Conservation (phyloP, 2,888 invertebrate species). For the Subacronicta megacephala region DNA sequence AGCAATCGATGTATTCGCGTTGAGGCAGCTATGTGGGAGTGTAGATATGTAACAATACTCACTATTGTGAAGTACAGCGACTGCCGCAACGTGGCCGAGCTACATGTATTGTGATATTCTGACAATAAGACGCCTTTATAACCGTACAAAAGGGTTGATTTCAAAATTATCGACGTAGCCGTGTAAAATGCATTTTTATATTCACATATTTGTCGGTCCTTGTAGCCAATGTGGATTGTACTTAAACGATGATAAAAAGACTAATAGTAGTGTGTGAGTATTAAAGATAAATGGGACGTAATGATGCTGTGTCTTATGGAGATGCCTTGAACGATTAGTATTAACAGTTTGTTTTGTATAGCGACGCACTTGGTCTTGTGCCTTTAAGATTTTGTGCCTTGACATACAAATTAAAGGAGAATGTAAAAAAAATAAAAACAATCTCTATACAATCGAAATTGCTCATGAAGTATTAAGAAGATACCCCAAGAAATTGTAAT, state of each 20-base stretch:
- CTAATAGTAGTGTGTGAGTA: slow-evolving; percentile 76
- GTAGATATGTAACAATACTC: slow-evolving; percentile 51
- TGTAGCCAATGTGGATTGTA: slow-evolving; percentile 68
- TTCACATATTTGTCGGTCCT: slow-evolving; percentile 43
- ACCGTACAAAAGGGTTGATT: slow-evolving; percentile 66
- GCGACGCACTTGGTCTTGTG: slow-evolving; percentile 64
- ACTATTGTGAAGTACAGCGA: slow-evolving; percentile 31
- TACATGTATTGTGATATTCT: slow-evolving; percentile 79
- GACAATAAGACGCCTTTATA: slow-evolving; percentile 78
- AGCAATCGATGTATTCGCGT: slow-evolving; percentile 63
- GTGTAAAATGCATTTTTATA: slow-evolving; percentile 61
- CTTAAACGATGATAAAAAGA: slow-evolving; percentile 81
- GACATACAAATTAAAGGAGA: neutral
- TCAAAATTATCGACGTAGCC: slow-evolving; percentile 59
- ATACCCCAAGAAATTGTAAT: slow-evolving; percentile 6
- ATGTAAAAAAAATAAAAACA: too few species aligned
- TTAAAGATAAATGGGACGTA: slow-evolving; percentile 64
- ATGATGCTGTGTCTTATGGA: slow-evolving; percentile 70
- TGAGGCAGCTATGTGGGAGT: slow-evolving; percentile 64
- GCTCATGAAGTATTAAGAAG: slow-evolving; percentile 9
- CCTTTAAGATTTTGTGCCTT: slow-evolving; percentile 34
- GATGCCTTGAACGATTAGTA: slow-evolving; percentile 82
- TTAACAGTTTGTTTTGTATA: slow-evolving; percentile 70
- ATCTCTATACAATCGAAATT: neutral
- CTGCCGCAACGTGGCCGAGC: slow-evolving; percentile 42